phyloP scores from a whole-genome alignment of 2,113 vertebrate genomes.

The Macquaria australasica region DNA sequence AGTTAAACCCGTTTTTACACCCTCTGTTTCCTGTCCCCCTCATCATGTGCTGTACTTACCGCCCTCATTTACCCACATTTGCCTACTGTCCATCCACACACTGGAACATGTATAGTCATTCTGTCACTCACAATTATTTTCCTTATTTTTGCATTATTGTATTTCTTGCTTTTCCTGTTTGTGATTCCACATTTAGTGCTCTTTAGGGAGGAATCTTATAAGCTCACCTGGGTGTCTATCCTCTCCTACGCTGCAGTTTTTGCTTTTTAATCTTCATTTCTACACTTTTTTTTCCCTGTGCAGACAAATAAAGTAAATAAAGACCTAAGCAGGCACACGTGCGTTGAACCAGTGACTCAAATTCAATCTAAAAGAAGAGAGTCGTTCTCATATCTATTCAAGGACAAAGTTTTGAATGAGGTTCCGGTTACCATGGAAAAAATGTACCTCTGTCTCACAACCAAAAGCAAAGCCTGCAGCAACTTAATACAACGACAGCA shows the following conservation, averaged over 20 bases:
- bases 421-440: constrained; percentile 82
- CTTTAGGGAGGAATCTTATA: neutral
- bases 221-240: neutral
- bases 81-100: neutral
- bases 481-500: constrained; percentile 48
- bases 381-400: constrained; percentile 73
- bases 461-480: constrained; percentile 69
- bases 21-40: constrained; percentile 18
- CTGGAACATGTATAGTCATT: neutral
- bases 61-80: neutral
- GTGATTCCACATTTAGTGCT: neutral
- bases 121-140: neutral
- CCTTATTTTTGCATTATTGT: neutral
- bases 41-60: neutral
- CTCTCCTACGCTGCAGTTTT: neutral
- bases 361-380: constrained; percentile 71
- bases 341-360: constrained; percentile 59
- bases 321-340: constrained; percentile 3
- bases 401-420: constrained; percentile 72
- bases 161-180: neutral
- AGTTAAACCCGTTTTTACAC: neutral
- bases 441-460: constrained; percentile 69
- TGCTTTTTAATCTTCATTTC: neutral
- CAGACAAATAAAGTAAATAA: constrained; percentile 46
- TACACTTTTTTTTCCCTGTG: neutral